Percentiles rank a stretch among this genome's conserved stretches.
phyloP scores from a whole-genome alignment of 2,113 vertebrate species.

The Scatophagus argus region DNA sequence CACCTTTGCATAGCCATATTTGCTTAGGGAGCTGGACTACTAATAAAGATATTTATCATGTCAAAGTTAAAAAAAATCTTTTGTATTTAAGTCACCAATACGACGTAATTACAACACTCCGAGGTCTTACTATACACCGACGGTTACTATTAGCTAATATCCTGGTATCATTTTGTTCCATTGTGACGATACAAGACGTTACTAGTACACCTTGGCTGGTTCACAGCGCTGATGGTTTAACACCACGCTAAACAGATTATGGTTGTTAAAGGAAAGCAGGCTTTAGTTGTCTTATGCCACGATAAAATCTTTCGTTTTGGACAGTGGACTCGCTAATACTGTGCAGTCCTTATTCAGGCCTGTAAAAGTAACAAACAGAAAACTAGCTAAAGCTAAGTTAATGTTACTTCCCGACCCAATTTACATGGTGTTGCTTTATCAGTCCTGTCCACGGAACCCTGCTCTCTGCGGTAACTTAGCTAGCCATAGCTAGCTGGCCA shows the following conservation, averaged over 20 bases:
- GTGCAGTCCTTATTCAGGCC: conserved; percentile 20
- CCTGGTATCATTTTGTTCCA: background rate
- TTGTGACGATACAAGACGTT: background rate
- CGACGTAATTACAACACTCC: background rate
- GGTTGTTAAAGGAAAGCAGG: background rate
- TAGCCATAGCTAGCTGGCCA: background rate
- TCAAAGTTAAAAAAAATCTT: background rate
- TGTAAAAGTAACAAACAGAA: background rate
- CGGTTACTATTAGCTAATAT: background rate
- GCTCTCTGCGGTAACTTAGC: background rate
- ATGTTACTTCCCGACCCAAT: background rate
- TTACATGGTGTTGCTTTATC: background rate
- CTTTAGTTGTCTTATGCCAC: background rate
- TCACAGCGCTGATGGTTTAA: background rate
- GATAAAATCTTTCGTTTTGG: background rate
- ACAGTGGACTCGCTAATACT: background rate
- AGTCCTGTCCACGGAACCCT: background rate
- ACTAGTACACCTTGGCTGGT: background rate
- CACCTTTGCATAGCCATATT: background rate
- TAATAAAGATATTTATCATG: background rate
- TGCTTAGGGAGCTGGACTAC: background rate
- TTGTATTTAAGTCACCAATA: background rate
- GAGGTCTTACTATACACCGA: background rate
- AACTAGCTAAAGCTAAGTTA: background rate
- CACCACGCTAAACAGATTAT: background rate